Percentiles rank a stretch among this genome's conserved stretches.
phyloP scores from a whole-genome alignment of 2,113 vertebrate species.

The Dermatemys mawii region DNA sequence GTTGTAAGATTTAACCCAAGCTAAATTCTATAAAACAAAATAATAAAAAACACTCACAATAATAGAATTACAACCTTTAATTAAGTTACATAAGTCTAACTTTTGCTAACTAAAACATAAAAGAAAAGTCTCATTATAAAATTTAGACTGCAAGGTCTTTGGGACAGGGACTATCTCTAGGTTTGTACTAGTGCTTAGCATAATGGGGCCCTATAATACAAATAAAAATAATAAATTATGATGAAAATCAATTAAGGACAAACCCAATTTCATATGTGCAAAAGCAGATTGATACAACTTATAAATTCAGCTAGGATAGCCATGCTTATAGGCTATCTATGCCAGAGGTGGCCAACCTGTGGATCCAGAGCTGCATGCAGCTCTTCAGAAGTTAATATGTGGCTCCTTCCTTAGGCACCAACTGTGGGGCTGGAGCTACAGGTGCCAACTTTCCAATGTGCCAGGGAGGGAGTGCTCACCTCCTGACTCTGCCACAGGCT shows the following conservation, averaged over 20 bases:
- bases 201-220: not conserved
- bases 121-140: not conserved
- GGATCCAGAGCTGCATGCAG: too few species aligned
- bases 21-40: constrained; percentile 89
- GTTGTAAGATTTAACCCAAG: constrained; percentile 99
- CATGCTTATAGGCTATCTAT: not conserved
- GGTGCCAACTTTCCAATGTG: too few species aligned
- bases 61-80: constrained; percentile 25
- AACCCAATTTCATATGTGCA: not conserved
- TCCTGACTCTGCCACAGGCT: too few species aligned
- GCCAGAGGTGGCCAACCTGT: not conserved
- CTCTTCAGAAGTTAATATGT: too few species aligned
- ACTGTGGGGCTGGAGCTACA: too few species aligned
- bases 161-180: not conserved
- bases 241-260: not conserved
- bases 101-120: not conserved
- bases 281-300: not conserved
- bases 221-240: not conserved
- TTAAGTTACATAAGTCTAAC: constrained; percentile 36
- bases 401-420: too few species aligned
- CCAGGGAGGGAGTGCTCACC: too few species aligned
- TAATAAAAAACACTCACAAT: constrained; percentile 60
- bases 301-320: not conserved
- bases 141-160: not conserved
- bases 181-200: not conserved